phyloP scores from a whole-genome alignment of 2,888 invertebrate genomes.

The Caenorhabditis imperialis region DNA sequence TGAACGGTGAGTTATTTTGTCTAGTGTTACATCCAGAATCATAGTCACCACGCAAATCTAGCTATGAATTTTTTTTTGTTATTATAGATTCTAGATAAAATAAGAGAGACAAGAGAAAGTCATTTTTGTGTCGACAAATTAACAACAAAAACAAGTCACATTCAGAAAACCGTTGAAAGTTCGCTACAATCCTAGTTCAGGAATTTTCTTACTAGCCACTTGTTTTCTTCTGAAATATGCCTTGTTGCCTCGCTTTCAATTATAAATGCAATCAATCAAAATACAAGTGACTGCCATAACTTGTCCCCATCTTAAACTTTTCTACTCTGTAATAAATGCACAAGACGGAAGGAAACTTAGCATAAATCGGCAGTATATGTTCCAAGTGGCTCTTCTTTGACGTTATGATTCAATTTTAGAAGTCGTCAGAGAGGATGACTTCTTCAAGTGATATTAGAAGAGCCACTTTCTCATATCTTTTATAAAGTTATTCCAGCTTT shows the following conservation, averaged over 20 bases:
- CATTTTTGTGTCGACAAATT: too few species aligned
- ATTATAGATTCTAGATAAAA: too few species aligned
- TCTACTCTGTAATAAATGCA: not conserved
- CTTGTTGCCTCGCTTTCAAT: constrained; percentile 4
- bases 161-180: too few species aligned
- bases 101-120: too few species aligned
- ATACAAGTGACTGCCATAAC: constrained; percentile 1
- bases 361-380: constrained; percentile 32
- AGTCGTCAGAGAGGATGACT: constrained; percentile 32
- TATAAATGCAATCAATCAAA: constrained; percentile 40
- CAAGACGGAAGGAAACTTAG: constrained; percentile 22
- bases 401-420: constrained; percentile 50
- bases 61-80: too few species aligned
- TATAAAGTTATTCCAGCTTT: constrained; percentile 29
- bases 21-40: too few species aligned
- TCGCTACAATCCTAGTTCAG: not conserved
- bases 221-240: not conserved
- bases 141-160: too few species aligned
- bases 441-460: constrained; percentile 49
- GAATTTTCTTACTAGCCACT: not conserved
- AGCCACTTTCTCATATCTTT: constrained; percentile 10
- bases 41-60: too few species aligned
- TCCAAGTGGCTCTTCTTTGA: constrained; percentile 34
- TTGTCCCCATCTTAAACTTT: constrained; percentile 13
- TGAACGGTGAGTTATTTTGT: constrained; percentile 11